A percentile compares a stretch with the other conserved stretches of the same genome.
Conservation (phyloP, 1,140 invertebrate genomes). For the Saccostrea echinata region DNA sequence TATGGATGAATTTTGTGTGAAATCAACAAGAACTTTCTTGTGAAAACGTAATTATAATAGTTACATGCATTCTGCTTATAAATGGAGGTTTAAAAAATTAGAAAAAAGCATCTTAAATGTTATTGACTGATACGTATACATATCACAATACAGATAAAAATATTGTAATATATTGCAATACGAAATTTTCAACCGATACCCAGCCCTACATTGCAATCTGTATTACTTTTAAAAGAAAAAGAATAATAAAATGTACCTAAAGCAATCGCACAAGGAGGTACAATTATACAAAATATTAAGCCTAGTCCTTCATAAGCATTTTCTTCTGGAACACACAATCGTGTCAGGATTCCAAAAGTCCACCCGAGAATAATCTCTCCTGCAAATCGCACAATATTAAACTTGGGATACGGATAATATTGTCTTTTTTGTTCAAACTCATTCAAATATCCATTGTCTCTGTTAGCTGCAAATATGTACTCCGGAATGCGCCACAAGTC, state of each 20-base stretch:
- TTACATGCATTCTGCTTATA: too few relatives aligned
- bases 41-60: too few relatives aligned
- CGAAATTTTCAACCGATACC: too few relatives aligned
- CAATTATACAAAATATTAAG: slow-evolving; percentile 45
- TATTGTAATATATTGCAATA: too few relatives aligned
- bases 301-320: slow-evolving; percentile 58
- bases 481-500: slow-evolving; percentile 92
- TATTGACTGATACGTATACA: too few relatives aligned
- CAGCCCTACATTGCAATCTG: too few relatives aligned
- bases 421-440: slow-evolving; percentile 85
- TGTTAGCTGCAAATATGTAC: slow-evolving; percentile 93
- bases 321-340: slow-evolving; percentile 87
- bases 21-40: too few relatives aligned
- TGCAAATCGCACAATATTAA: slow-evolving; percentile 88
- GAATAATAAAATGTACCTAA: slow-evolving; percentile 83
- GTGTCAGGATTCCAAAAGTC: slow-evolving; percentile 88
- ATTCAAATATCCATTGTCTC: slow-evolving; percentile 86
- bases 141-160: too few relatives aligned
- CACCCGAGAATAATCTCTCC: slow-evolving; percentile 87
- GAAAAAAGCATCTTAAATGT: too few relatives aligned
- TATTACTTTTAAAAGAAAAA: too few relatives aligned
- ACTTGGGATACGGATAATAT: slow-evolving; percentile 88
- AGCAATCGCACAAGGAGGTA: slow-evolving; percentile 86
- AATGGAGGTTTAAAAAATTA: too few relatives aligned
- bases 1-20: too few relatives aligned